Conservation (phyloP, 2,888 invertebrate genomes). For the Adela reaumurella region DNA sequence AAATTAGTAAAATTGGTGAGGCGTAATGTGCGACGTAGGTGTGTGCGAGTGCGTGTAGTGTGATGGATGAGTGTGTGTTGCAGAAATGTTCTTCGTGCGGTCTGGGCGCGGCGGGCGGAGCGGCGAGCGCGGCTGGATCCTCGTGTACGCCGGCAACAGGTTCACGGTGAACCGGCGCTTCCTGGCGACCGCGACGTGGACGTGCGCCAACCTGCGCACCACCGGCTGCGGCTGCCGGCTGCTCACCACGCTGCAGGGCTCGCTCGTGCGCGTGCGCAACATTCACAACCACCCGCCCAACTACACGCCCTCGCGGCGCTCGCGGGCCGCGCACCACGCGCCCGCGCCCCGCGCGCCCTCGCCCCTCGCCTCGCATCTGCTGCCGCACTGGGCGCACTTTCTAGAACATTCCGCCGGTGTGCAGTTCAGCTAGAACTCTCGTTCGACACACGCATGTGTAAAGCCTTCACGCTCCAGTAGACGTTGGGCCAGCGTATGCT, state of each 20-base stretch:
- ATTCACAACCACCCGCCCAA: constrained; percentile 5
- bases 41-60: neutral
- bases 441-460: no score
- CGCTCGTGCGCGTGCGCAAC: constrained; percentile 3
- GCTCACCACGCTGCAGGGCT: constrained; percentile 4
- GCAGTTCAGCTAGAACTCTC: neutral
- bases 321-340: neutral
- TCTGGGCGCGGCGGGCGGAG: constrained; percentile 1
- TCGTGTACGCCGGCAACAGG: constrained; percentile 4
- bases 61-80: neutral
- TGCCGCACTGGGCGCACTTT: neutral
- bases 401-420: neutral
- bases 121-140: constrained; percentile 3
- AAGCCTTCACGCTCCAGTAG: no score
- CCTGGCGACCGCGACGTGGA: constrained; percentile 5
- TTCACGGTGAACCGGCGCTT: constrained; percentile 5
- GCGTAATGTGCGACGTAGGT: no score
- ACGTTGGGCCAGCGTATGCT: no score
- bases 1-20: no score
- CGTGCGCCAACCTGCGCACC: constrained; percentile 3
- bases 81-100: constrained; percentile 4
- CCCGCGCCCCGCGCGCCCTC: neutral
- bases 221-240: constrained; percentile 4
- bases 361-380: neutral
- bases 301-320: neutral